These are phyloP conservation scores for Rhagoletis zephyria DNA, from an alignment of 1,140 invertebrate species.

Conservation along the genomic window DNA sequence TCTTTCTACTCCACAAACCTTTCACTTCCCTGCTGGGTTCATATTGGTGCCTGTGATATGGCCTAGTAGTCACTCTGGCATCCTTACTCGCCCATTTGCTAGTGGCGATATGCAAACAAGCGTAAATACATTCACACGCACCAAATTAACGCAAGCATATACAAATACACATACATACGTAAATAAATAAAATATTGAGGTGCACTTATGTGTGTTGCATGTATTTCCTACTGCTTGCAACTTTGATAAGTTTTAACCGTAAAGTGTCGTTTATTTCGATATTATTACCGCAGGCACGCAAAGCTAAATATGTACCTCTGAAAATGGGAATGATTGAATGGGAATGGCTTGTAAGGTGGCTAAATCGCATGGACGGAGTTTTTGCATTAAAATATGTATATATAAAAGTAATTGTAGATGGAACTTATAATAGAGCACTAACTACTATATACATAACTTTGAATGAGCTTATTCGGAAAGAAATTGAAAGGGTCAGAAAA, in stretches of 20 bases:
- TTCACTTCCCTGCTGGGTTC: neutral
- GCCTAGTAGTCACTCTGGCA: neutral
- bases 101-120: conserved; percentile 5
- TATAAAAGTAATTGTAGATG: too few relatives aligned
- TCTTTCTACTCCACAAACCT: too few relatives aligned
- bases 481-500: too few relatives aligned
- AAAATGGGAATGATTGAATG: conserved; percentile 36
- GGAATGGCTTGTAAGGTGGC: too few relatives aligned
- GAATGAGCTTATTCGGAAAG: too few relatives aligned
- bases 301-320: neutral
- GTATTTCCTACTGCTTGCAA: neutral
- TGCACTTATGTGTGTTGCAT: neutral
- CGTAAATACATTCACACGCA: neutral
- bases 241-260: conserved; percentile 55
- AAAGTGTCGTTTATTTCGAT: conserved; percentile 56
- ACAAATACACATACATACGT: neutral
- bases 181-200: conserved; percentile 23
- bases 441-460: too few relatives aligned
- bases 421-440: too few relatives aligned
- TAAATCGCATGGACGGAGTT: too few relatives aligned
- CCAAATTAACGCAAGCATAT: too few relatives aligned
- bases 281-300: conserved; percentile 56
- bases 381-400: too few relatives aligned
- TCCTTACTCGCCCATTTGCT: neutral
- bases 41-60: neutral